phyloP scores from a whole-genome alignment of 2,797 vertebrate genomes.

The Valencia hispanica region DNA sequence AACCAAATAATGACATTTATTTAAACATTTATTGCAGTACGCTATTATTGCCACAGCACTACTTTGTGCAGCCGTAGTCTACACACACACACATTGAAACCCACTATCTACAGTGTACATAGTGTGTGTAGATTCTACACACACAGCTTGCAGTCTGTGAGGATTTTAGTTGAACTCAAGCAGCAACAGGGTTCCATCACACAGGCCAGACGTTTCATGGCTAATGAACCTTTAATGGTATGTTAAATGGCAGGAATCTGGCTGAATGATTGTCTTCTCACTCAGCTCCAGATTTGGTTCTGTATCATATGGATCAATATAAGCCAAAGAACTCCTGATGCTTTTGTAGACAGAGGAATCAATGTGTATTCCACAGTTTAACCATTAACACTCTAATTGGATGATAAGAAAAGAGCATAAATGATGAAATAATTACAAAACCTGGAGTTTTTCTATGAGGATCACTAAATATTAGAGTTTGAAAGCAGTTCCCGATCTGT shows the following conservation, averaged over 20 bases:
- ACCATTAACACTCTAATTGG: neutral
- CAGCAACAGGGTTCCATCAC: slow-evolving; percentile 87
- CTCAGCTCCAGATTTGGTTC: slow-evolving; percentile 69
- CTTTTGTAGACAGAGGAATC: slow-evolving; percentile 55
- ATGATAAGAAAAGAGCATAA: too few species aligned
- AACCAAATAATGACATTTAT: too few species aligned
- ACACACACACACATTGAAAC: too few species aligned
- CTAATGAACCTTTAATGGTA: slow-evolving; percentile 89
- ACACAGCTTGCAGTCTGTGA: slow-evolving; percentile 67
- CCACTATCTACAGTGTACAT: slow-evolving; percentile 19
- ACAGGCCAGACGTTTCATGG: slow-evolving; percentile 85
- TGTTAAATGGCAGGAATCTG: slow-evolving; percentile 86
- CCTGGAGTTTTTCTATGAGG: slow-evolving; percentile 48
- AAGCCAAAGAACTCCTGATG: slow-evolving; percentile 54
- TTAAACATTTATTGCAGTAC: too few species aligned
- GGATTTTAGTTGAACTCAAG: slow-evolving; percentile 89
- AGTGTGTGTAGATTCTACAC: too few species aligned
- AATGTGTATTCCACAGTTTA: neutral
- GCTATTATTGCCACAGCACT: too few species aligned
- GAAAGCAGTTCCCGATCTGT: slow-evolving; percentile 36
- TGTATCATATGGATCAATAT: slow-evolving; percentile 70
- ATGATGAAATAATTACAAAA: slow-evolving; percentile 12
- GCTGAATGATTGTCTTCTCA: slow-evolving; percentile 74
- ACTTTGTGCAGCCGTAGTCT: too few species aligned
- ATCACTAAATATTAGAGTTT: slow-evolving; percentile 73